A percentile compares a stretch with the other conserved stretches of the same genome.
phyloP scores from a whole-genome alignment of 2,113 vertebrate genomes.

The Sinocyclocheilus anshuiensis region DNA sequence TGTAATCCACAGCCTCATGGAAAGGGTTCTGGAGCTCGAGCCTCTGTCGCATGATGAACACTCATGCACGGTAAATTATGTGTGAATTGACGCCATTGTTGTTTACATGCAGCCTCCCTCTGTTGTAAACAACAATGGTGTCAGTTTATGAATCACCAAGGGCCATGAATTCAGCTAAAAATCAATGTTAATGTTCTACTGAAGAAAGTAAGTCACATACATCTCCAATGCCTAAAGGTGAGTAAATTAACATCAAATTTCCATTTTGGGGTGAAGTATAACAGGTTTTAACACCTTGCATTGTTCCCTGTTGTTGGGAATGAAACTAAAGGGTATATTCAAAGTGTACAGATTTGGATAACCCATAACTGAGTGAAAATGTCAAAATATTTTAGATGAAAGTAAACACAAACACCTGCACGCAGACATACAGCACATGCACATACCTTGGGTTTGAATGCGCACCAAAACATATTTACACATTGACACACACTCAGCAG shows the following conservation, averaged over 20 bases:
- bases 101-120: no score
- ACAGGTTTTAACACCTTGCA: no score
- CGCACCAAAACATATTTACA: slow-evolving; percentile 22
- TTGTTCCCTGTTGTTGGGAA: background rate
- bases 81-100: no score
- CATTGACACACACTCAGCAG: slow-evolving; percentile 46
- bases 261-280: background rate
- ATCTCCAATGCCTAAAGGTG: background rate
- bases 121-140: no score
- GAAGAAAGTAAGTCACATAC: background rate
- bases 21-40: no score
- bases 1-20: no score
- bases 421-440: slow-evolving; percentile 7
- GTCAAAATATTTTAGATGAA: background rate
- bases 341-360: background rate
- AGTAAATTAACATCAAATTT: background rate
- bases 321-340: background rate
- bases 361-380: background rate
- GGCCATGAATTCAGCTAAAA: background rate
- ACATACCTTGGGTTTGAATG: background rate
- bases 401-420: background rate
- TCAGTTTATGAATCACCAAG: no score
- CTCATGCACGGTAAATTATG: no score
- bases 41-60: no score
- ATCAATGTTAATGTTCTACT: no score